Evolutionary conservation across 2,113 vertebrate species (phyloP), one percentile per base, ranked within the genome.

Genomic region (Anolis sagrei): DNA sequence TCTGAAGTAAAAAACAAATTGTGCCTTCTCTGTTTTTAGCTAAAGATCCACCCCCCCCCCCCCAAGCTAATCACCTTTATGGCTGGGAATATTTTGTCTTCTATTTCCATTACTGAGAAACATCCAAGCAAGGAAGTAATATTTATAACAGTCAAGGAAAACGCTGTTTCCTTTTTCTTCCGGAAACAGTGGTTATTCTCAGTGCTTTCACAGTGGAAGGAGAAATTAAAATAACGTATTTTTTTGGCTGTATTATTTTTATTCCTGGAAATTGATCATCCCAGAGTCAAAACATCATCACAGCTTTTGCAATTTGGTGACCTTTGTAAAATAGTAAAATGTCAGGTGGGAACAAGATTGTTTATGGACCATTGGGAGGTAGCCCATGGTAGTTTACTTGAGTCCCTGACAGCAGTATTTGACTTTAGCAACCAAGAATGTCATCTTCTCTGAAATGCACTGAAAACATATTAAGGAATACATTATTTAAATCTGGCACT

Each of bases 181-280:
- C 96, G 95, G 96, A 97, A 97, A 92, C 85, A 70, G 88, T 82
- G 95, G 94, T 94, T 96, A 96, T 96, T 97, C 94, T 96, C 94
- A 94, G 94, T 90, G 36, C 87, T 90, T 93, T 74, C 7, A 87
- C 69, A 83, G 88, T 86, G 79, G 87, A 85, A 89, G 86, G 66
- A 92, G 94, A 93, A 87, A 91, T 95, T 94, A 95, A 94, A 96
- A 95, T 92, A 95, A 95, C 89, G 27, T 32, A 78, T 92, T 92
- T 92, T 92, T 94, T 88, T 88, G 80, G 86, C 70, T 82, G 74
- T 84, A 88, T 91, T 90, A 93, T 88, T 89, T 92, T 95, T 95
- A 94, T 94, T 94, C 93, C 91, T 94, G 93, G 89, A 87, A 93
- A 95, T 96, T 95, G 94, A 95, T 92, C 94, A 92, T 94, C 92